phyloP scores from a whole-genome alignment of 2,113 vertebrate species.

The Desmodus rotundus region DNA sequence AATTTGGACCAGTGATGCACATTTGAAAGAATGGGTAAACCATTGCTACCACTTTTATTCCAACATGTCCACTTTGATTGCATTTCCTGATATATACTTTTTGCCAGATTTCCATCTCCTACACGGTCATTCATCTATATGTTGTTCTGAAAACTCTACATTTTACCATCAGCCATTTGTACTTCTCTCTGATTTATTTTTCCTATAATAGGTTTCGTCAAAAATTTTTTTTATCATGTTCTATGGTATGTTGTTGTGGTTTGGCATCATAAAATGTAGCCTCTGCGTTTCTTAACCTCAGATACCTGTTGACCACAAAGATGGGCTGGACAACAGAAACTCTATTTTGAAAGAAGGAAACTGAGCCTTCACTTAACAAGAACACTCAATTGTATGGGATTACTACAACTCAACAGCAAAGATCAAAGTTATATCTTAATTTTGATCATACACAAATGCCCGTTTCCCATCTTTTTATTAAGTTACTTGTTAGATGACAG shows the following conservation, averaged over 20 bases:
- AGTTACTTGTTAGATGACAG: not conserved
- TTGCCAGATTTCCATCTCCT: slow-evolving; percentile 1
- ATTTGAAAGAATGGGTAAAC: not conserved
- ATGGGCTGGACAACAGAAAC: slow-evolving; percentile 14
- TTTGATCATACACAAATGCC: not conserved
- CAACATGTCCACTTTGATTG: not conserved
- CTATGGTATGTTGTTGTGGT: slow-evolving; percentile 38
- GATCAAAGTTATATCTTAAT: not conserved
- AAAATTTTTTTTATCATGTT: not conserved
- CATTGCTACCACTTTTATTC: not conserved
- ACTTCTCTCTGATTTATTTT: slow-evolving; percentile 45
- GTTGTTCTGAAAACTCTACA: not conserved
- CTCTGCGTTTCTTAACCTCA: slow-evolving; percentile 52
- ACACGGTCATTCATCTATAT: not conserved
- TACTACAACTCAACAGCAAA: not conserved
- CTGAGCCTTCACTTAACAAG: slow-evolving; percentile 18
- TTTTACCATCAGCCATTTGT: slow-evolving; percentile 11
- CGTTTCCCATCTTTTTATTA: not conserved
- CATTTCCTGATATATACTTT: not conserved
- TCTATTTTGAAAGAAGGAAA: not conserved
- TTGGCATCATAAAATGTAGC: slow-evolving; percentile 51
- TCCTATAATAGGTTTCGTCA: slow-evolving; percentile 33
- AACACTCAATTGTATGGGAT: not conserved
- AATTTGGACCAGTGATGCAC: not conserved
- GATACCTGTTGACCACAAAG: slow-evolving; percentile 70